phyloP scores from a whole-genome alignment of 1,140 invertebrate species.

The Achatina immaculata region DNA sequence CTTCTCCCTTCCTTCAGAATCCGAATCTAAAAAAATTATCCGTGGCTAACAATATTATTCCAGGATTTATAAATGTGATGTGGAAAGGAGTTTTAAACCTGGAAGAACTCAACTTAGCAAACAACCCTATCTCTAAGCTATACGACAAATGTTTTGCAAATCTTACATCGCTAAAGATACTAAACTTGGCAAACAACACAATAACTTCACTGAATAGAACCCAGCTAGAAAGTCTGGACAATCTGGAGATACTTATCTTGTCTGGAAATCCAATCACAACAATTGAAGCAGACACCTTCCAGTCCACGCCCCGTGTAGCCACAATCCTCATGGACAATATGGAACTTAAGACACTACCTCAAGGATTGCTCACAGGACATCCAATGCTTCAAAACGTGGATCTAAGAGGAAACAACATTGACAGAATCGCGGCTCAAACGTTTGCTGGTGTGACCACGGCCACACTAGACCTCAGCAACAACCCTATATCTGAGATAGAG shows the following conservation, averaged over 20 bases:
- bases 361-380: slow-evolving; percentile 43
- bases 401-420: slow-evolving; percentile 41
- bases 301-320: slow-evolving; percentile 37
- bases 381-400: slow-evolving; percentile 41
- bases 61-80: neutral
- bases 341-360: slow-evolving; percentile 36
- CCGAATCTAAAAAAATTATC: slow-evolving; percentile 2
- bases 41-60: slow-evolving; percentile 2
- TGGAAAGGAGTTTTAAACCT: slow-evolving; percentile 48
- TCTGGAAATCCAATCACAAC: slow-evolving; percentile 41
- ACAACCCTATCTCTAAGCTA: slow-evolving; percentile 41
- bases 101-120: slow-evolving; percentile 40
- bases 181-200: slow-evolving; percentile 47
- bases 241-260: slow-evolving; percentile 44
- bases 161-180: slow-evolving; percentile 39
- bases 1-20: too few species aligned
- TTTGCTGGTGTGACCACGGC: slow-evolving; percentile 32
- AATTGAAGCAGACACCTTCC: slow-evolving; percentile 44
- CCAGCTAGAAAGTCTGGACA: slow-evolving; percentile 49
- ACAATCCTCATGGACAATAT: slow-evolving; percentile 46
- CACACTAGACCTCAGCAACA: slow-evolving; percentile 23
- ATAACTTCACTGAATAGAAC: slow-evolving; percentile 36
- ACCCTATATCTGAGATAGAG: neutral
- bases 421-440: slow-evolving; percentile 35
- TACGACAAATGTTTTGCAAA: slow-evolving; percentile 31